Evolutionary conservation across 2,113 vertebrate species (phyloP).

Genomic region (Heloderma charlesbogerti): DNA sequence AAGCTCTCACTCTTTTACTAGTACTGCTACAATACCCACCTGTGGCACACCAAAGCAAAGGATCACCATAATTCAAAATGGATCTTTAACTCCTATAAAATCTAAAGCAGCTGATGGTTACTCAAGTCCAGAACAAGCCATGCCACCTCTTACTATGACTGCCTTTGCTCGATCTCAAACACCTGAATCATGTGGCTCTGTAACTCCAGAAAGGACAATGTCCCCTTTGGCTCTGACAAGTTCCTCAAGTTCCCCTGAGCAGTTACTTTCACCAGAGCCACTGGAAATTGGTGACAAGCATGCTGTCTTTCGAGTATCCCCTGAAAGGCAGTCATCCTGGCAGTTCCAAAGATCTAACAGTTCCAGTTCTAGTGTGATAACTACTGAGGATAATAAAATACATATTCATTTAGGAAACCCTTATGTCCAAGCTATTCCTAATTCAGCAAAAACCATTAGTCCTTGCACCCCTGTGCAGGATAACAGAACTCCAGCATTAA

Average conservation of each 20-base stretch:
- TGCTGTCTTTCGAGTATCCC: conserved; percentile 89
- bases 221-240: conserved; percentile 90
- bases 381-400: conserved; percentile 99
- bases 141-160: conserved; percentile 86
- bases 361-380: conserved; percentile 92
- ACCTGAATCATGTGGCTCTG: conserved; percentile 89
- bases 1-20: conserved; percentile 89
- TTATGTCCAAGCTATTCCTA: conserved; percentile 87
- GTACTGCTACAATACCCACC: conserved; percentile 95
- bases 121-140: conserved; percentile 82
- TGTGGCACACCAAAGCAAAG: conserved; percentile 93
- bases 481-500: conserved; percentile 86
- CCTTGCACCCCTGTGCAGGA: conserved; percentile 82
- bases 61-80: conserved; percentile 95
- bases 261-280: conserved; percentile 82
- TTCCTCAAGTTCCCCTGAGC: conserved; percentile 82
- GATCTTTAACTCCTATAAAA: conserved; percentile 85
- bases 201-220: conserved; percentile 91
- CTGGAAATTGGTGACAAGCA: conserved; percentile 88
- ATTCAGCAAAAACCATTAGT: conserved; percentile 79
- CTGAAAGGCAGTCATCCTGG: conserved; percentile 90
- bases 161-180: conserved; percentile 87
- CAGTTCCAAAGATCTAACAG: conserved; percentile 95
- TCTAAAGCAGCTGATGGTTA: conserved; percentile 84
- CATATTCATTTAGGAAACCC: conserved; percentile 96